A percentile compares a stretch with the other conserved stretches of the same genome.
Conservation (phyloP, 1,140 invertebrate genomes). For the Druon quercuslanigerum region DNA sequence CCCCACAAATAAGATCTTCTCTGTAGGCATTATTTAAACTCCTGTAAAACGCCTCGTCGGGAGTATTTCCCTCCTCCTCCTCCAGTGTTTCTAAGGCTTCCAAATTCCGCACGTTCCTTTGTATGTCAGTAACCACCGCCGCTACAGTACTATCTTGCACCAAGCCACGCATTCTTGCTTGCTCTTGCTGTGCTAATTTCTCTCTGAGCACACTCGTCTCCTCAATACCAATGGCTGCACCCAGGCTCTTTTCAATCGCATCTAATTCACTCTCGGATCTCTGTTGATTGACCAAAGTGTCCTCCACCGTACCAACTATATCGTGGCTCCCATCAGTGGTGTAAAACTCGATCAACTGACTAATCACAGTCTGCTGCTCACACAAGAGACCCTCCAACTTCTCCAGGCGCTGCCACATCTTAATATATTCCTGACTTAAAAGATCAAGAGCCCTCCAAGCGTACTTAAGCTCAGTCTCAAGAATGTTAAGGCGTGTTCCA, state of each 20-base stretch:
- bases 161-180: constrained; percentile 68
- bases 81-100: constrained; percentile 72
- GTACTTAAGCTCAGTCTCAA: constrained; percentile 93
- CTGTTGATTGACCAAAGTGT: constrained; percentile 58
- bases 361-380: constrained; percentile 94
- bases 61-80: constrained; percentile 77
- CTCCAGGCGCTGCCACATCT: constrained; percentile 95
- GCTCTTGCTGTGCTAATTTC: constrained; percentile 68
- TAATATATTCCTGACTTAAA: constrained; percentile 92
- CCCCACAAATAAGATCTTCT: constrained; percentile 83
- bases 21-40: constrained; percentile 91
- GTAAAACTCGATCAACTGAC: constrained; percentile 90
- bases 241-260: constrained; percentile 68
- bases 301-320: constrained; percentile 57
- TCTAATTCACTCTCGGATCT: constrained; percentile 67
- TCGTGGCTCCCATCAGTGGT: constrained; percentile 66
- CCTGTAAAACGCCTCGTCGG: constrained; percentile 91
- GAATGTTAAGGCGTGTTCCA: constrained; percentile 87
- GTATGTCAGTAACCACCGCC: constrained; percentile 68
- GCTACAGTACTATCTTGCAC: constrained; percentile 66
- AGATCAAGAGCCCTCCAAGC: constrained; percentile 94
- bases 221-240: constrained; percentile 67
- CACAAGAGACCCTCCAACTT: constrained; percentile 91
- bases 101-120: constrained; percentile 73
- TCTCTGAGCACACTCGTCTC: constrained; percentile 67